Base-by-base conservation (phyloP, 2,888 invertebrate genomes). In the Troglohyphantes excavatus region DNA sequence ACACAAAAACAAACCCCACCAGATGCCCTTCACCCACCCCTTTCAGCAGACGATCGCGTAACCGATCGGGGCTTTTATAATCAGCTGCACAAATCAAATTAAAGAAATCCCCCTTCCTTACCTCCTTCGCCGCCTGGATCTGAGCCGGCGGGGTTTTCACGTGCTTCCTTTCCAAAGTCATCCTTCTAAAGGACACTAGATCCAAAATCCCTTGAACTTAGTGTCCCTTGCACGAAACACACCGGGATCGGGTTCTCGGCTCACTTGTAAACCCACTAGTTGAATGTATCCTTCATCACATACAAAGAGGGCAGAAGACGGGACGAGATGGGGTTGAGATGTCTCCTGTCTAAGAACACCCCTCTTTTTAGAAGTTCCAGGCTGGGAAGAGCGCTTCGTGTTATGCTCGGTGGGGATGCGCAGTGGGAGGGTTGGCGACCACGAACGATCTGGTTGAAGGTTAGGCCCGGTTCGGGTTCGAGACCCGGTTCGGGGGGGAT, bases 81-180 rank as follows among this genome's bases (percentile, higher is more conserved):
- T 68, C 43, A 75, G 11, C 27, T 33, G 0, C 9, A 63, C 21
- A 59, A 78, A 85, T 76, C 39, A 70, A 76, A 85, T 76, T 76
- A 75, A 0, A 19, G 13, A 39, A 39, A 39, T 11, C 13, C 3
- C n/a, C 53, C 29, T 21, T 39, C 21, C 86, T 46, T 72, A 87
- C 86, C 86, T 87, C 86, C 29, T 87, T 87, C 19, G 46, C 86
- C 7, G 86, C 86, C 21, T 87, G 86, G 9, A 87, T 26, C n/a
- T 79, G 86, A 33, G 86, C 76, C 72, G 83, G 53, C 79, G 86
- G 86, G 3, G 86, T 87, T 72, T 79, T 87, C 72, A 87, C 86
- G 86, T 87, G 68, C 23, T 87, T 87, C 43, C 79, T 72, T 19
- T 87, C 86, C 33, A 72, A 70, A 29, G 72, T 87, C 86, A 87